phyloP scores from a whole-genome alignment of 2,113 vertebrate genomes.

The Columbina picui region DNA sequence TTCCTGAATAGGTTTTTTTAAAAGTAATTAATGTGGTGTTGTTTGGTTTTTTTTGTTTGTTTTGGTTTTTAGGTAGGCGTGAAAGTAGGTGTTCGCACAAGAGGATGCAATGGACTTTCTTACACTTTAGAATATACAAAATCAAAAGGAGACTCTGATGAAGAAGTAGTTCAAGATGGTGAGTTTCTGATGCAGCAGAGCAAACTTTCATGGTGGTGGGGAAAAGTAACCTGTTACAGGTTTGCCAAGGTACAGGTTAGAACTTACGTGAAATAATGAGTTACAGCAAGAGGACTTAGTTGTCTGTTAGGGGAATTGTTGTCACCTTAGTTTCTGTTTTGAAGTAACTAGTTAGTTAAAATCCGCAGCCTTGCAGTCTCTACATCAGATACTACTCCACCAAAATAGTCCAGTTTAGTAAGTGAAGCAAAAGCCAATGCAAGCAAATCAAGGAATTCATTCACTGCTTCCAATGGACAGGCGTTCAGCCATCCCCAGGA shows the following conservation, averaged over 20 bases:
- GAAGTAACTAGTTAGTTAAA: background rate
- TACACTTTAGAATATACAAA: constrained; percentile 94
- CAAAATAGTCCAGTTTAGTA: too few relatives aligned
- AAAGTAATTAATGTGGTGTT: background rate
- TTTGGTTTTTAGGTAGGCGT: constrained; percentile 84
- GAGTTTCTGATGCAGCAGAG: constrained; percentile 31
- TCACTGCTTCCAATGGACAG: accelerated
- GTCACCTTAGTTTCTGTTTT: background rate
- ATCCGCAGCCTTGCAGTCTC: background rate
- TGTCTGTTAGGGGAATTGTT: background rate
- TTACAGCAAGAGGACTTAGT: background rate
- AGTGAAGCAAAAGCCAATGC: background rate
- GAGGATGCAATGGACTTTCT: constrained; percentile 96
- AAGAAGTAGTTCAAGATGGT: constrained; percentile 97
- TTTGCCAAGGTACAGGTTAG: background rate
- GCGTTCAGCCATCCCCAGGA: background rate
- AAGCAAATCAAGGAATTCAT: background rate
- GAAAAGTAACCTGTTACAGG: background rate
- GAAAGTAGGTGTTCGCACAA: constrained; percentile 94
- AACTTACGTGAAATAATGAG: background rate
- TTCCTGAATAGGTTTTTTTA: background rate
- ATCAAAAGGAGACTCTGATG: constrained; percentile 89
- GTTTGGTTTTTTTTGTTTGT: background rate
- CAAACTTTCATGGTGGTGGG: background rate
- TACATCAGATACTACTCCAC: background rate